Evolutionary conservation across 2,113 vertebrate species (phyloP).

Genomic region (Salvelinus sp.): DNA sequence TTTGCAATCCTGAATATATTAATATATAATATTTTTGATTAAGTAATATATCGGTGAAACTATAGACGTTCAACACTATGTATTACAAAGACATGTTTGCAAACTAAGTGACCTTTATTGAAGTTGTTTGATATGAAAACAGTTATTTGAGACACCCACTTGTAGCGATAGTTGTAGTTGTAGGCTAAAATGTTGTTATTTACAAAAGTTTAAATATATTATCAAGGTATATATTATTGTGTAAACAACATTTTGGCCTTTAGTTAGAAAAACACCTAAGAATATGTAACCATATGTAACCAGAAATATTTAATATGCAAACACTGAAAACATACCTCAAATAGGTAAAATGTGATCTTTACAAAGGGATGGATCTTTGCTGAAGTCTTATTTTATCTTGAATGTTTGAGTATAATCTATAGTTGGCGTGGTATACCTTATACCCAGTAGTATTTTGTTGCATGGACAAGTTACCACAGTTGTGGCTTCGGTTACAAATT

Average conservation of each 20-base stretch:
- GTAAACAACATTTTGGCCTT: neutral
- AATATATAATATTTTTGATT: constrained; percentile 10
- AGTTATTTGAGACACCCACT: constrained; percentile 24
- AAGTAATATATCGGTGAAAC: neutral
- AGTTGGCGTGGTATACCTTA: constrained; percentile 44
- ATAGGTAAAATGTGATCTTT: constrained; percentile 31
- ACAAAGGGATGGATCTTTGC: constrained; percentile 27
- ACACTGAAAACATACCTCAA: constrained; percentile 68
- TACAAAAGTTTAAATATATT: constrained; percentile 14
- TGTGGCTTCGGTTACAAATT: constrained; percentile 19
- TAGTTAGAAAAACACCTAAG: neutral
- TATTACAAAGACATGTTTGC: constrained; percentile 38
- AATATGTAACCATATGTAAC: constrained; percentile 34
- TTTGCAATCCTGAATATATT: constrained; percentile 29
- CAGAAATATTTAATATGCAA: constrained; percentile 64
- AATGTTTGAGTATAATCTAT: constrained; percentile 49
- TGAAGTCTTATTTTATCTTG: constrained; percentile 34
- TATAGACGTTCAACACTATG: constrained; percentile 21
- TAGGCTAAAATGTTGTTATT: constrained; percentile 1
- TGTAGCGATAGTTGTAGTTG: constrained; percentile 23
- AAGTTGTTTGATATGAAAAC: constrained; percentile 32
- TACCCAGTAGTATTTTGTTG: constrained; percentile 51
- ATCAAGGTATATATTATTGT: constrained; percentile 10
- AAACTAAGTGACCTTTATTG: constrained; percentile 70
- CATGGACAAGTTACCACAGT: constrained; percentile 48